Evolutionary conservation across 2,113 vertebrate species (phyloP).

Genomic region (Pipra filicauda): DNA sequence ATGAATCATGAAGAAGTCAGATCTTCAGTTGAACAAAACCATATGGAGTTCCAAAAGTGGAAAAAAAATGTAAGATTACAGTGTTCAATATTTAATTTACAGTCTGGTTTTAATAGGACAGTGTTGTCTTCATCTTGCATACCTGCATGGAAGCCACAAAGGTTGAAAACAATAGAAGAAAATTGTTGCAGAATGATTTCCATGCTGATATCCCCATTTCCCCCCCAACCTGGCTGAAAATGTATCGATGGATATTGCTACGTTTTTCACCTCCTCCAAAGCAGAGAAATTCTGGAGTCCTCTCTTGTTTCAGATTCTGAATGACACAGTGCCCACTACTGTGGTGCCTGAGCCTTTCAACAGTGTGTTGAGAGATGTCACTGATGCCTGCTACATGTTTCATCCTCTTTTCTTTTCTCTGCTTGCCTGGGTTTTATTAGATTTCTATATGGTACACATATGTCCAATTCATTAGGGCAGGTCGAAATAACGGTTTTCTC

Average conservation of each 20-base stretch:
- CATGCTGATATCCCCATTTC: not conserved
- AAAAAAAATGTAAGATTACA: not conserved
- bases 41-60: not conserved
- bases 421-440: not conserved
- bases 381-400: not conserved
- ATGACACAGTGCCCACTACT: not conserved
- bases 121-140: not conserved
- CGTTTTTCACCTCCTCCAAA: not conserved
- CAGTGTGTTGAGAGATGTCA: accelerated
- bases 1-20: not conserved
- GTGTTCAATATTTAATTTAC: not conserved
- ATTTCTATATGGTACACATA: not conserved
- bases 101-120: not conserved
- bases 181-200: not conserved
- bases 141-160: not conserved
- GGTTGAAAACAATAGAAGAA: not conserved
- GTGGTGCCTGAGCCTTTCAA: not conserved
- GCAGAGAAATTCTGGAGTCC: not conserved
- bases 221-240: not conserved
- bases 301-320: not conserved
- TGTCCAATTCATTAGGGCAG: conserved; percentile 17
- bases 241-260: accelerated
- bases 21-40: not conserved
- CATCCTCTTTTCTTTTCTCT: not conserved
- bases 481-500: not conserved